Base-by-base conservation (phyloP, 2,888 invertebrate species). In the Gasteruption jaculator region DNA sequence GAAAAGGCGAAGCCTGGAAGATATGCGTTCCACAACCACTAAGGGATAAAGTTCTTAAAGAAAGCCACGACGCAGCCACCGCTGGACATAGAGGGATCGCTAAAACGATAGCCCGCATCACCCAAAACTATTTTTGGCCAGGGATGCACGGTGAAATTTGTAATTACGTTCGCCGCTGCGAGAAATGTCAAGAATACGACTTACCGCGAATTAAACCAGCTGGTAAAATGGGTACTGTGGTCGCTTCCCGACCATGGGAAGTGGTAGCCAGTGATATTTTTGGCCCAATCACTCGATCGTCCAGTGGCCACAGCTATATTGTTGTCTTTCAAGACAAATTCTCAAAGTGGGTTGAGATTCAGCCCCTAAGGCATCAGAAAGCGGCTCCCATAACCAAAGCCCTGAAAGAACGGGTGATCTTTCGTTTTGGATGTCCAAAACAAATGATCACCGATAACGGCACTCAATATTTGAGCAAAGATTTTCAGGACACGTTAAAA, bases 41-140 rank as follows among this genome's bases (percentile, higher is more conserved):
- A 6, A 36, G 43, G 5, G 8, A 10, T 4, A 3, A 36, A 12
- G 43, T 49, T 45, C 14, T 43, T 29, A 3, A n/a, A 1, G 14
- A 29, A 3, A 27, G 12, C 19, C 58, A 59, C 32, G 46, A 53
- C 35, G 36, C 15, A 1, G 42, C 51, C 2, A 24, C 39, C 6
- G 46, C 52, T 1, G 55, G 47, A 3, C 57, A 58, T 26, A 24
- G 43, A 8, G 58, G 58, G 0, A 38, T 32, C 18, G 10, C 22
- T 12, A 49, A 52, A 42, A 50, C 52, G 5, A 40, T 34, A 10
- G 16, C 25, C 3, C 31, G 44, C 14, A 4, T 52, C 4, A 19
- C 37, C n/a, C 36, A 7, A 3, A 15, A 15, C 19, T 45, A 39
- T 12, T 49, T 44, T 31, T 53, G 50, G 49, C 49, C 49, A 3